Percentiles rank a stretch among this genome's conserved stretches.
phyloP scores from a whole-genome alignment of 2,888 invertebrate species.

The Xanthorhoe designata region DNA sequence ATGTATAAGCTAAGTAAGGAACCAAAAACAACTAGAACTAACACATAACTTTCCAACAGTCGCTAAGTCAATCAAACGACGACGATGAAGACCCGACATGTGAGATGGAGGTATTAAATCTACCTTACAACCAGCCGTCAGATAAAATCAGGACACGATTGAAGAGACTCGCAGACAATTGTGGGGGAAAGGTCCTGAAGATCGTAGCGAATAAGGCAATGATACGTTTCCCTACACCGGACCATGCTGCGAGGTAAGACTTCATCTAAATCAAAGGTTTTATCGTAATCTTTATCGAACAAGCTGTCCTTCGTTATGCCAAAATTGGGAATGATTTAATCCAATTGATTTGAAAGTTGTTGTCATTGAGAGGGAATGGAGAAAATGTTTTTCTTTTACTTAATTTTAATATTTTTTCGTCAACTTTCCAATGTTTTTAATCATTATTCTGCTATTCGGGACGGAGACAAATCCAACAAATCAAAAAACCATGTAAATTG shows the following conservation, averaged over 20 bases:
- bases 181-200: slow-evolving; percentile 90
- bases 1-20: background rate
- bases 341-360: no score
- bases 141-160: slow-evolving; percentile 87
- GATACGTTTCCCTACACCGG: slow-evolving; percentile 89
- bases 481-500: no score
- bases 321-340: no score
- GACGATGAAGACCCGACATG: slow-evolving; percentile 71
- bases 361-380: no score
- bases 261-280: background rate
- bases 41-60: slow-evolving; percentile 33
- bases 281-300: background rate
- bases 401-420: no score
- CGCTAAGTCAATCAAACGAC: slow-evolving; percentile 65
- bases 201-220: slow-evolving; percentile 88
- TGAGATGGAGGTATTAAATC: slow-evolving; percentile 85
- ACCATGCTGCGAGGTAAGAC: slow-evolving; percentile 89
- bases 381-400: no score
- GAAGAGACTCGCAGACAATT: slow-evolving; percentile 90
- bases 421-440: no score
- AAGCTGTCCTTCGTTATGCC: no score
- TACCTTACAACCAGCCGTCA: slow-evolving; percentile 82
- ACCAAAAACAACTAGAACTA: background rate
- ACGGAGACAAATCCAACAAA: no score
- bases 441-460: no score